Base-by-base conservation (phyloP, 1,140 invertebrate species). In the Ladona fulva region DNA sequence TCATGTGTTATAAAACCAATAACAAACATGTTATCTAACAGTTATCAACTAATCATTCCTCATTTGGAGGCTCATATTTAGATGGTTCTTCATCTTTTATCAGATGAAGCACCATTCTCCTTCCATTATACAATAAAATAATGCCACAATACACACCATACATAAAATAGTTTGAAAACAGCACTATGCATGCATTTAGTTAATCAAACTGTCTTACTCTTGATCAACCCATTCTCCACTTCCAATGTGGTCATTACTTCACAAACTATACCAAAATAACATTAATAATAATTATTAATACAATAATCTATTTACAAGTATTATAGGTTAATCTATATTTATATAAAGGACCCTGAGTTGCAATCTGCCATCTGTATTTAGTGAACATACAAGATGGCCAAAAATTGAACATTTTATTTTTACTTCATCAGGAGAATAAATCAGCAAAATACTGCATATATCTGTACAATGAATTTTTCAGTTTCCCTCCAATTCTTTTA, bases 311-410 rank as follows among this genome's bases (percentile, higher is more conserved):
- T 66, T 16, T 66, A 66, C 52, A 66, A 66, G 52, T 66, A 37
- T 37, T 37, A 5, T 66, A 66, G n/a, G 52, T 66, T 66, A 66
- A 66, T 66, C 52, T 66, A 66, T 66, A 12, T 66, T 66, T 66
- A 66, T 66, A 66, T 66, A 66, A 66, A 66, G 52, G 52, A 66
- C 52, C 52, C 52, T 66, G 52, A 66, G 52, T 19, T 66, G 52
- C 52, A 66, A 66, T 66, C 52, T 66, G 52, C 52, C 52, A 66
- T 66, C 52, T 3, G 52, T 19, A 12, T 12, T 16, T 66, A 66
- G 52, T 66, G 52, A 66, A 66, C 52, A 6, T 66, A 22, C n/a
- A 66, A 8, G 52, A 66, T 22, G 52, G 52, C 52, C 52, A 66
- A 66, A 66, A 6, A 66, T 66, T 66, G 52, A 66, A 66, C 52